A percentile compares a stretch with the other conserved stretches of the same genome.
These are phyloP conservation scores for Masnerella sp. DNA, from an alignment of 2,888 invertebrate genomes.

Conservation along the genomic window DNA sequence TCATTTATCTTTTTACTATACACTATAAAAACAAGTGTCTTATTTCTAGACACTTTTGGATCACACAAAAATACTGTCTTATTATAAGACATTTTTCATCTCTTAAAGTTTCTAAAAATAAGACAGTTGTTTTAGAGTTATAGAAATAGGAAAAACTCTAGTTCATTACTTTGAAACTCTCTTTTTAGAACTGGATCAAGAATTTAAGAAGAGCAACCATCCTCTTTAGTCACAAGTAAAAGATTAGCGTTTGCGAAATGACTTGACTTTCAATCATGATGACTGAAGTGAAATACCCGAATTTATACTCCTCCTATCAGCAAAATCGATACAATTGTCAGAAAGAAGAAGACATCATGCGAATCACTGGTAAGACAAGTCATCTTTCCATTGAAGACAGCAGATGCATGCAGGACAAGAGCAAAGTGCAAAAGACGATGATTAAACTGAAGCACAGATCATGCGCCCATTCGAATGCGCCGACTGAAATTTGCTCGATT, in stretches of 20 bases:
- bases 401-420: conserved; percentile 44
- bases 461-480: conserved; percentile 69
- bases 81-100: too few species aligned
- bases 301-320: conserved; percentile 33
- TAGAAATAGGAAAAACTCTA: too few species aligned
- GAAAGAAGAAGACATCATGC: conserved; percentile 25
- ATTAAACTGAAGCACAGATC: conserved; percentile 60
- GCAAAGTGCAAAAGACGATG: conserved; percentile 41
- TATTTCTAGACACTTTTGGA: too few species aligned
- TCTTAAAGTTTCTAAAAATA: too few species aligned
- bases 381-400: conserved; percentile 15
- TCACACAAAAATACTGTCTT: too few species aligned
- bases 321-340: conserved; percentile 11
- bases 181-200: too few species aligned
- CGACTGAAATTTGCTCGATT: conserved; percentile 62
- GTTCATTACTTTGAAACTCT: too few species aligned
- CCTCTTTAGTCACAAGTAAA: conserved; percentile 13
- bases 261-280: conserved; percentile 33
- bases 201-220: conserved; percentile 6
- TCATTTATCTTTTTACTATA: too few species aligned
- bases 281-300: conserved; percentile 5
- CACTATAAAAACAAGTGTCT: too few species aligned
- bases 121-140: too few species aligned
- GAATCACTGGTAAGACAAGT: conserved; percentile 25
- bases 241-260: conserved; percentile 15